Evolutionary conservation across 2,113 vertebrate genomes (phyloP).

Genomic region (Oceanites oceanicus): DNA sequence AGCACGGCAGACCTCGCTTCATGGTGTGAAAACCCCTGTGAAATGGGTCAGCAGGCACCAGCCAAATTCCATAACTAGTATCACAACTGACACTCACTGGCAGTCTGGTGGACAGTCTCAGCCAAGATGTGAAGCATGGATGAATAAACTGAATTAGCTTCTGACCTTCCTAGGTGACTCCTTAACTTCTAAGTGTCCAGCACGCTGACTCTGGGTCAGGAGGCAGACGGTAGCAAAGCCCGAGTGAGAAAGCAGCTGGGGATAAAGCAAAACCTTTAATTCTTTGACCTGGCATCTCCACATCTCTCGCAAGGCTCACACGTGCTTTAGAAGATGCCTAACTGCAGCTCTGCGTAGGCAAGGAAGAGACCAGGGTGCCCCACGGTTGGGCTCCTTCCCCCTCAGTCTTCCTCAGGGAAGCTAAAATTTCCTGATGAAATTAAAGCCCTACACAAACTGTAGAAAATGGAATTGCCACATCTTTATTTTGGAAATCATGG

Average conservation of each 20-base stretch:
- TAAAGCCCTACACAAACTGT: background rate
- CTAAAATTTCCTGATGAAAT: background rate
- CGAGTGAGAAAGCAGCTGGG: background rate
- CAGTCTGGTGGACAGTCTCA: background rate
- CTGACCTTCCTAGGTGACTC: background rate
- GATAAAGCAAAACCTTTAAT: background rate
- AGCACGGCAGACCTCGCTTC: background rate
- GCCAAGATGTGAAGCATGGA: background rate
- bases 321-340: background rate
- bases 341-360: background rate
- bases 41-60: background rate
- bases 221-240: background rate
- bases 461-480: background rate
- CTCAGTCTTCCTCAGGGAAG: background rate
- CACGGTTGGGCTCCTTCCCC: rapidly evolving
- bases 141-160: background rate
- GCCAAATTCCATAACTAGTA: rapidly evolving
- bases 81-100: background rate
- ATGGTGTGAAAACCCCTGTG: background rate
- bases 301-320: background rate
- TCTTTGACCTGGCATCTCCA: background rate
- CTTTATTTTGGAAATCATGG: background rate
- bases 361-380: background rate
- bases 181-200: background rate
- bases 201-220: rapidly evolving